phyloP scores from a whole-genome alignment of 1,140 invertebrate species.

The Stegodyphus mimosarum region DNA sequence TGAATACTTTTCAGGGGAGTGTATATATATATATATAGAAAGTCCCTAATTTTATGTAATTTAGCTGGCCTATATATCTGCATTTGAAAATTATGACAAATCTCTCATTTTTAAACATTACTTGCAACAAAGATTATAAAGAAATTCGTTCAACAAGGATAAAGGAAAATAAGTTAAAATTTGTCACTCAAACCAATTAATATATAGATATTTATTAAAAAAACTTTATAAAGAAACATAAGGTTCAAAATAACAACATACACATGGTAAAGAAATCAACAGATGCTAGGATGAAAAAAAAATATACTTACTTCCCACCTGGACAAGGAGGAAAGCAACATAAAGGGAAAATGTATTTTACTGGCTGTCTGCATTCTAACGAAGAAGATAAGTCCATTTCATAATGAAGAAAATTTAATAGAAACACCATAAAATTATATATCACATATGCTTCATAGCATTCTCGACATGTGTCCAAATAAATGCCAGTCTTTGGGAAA shows the following conservation, averaged over 20 bases:
- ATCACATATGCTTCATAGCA: conserved; percentile 93
- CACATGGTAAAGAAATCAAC: too few relatives aligned
- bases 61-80: too few relatives aligned
- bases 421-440: conserved; percentile 96
- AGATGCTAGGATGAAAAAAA: background rate
- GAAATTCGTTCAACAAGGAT: too few relatives aligned
- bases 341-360: conserved; percentile 67
- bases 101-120: too few relatives aligned
- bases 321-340: conserved; percentile 67
- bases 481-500: conserved; percentile 83
- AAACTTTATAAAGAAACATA: background rate
- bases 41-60: too few relatives aligned
- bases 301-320: conserved; percentile 66
- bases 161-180: too few relatives aligned
- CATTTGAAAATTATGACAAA: too few relatives aligned
- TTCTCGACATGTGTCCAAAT: conserved; percentile 90
- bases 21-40: too few relatives aligned
- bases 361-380: conserved; percentile 85
- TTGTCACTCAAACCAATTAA: too few relatives aligned
- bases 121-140: too few relatives aligned
- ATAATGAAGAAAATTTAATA: conserved; percentile 88
- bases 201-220: background rate
- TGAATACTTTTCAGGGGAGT: too few relatives aligned
- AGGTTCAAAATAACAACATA: too few relatives aligned
- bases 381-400: conserved; percentile 81